Evolutionary conservation across 1,140 invertebrate species (phyloP).

Genomic region (Drosophila tsacasi): DNA sequence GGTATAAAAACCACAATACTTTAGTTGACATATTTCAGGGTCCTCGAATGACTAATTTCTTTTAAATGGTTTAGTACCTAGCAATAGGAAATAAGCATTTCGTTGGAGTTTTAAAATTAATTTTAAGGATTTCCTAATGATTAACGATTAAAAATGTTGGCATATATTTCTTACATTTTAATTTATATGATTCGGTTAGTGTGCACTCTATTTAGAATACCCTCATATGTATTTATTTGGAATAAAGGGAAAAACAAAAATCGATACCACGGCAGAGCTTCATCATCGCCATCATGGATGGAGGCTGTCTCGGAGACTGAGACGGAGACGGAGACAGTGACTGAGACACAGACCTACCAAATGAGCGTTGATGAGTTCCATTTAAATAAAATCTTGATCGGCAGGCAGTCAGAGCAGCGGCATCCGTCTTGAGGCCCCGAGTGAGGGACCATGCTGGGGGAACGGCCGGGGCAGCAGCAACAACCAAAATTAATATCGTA

Average conservation of each 20-base stretch:
- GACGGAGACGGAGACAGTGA: slow-evolving; percentile 8
- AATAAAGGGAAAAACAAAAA: slow-evolving; percentile 44
- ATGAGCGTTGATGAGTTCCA: slow-evolving; percentile 83
- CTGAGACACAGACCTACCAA: slow-evolving; percentile 54
- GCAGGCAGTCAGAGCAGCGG: slow-evolving; percentile 38
- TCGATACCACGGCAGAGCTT: slow-evolving; percentile 52
- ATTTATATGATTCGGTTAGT: neutral
- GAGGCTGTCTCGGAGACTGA: slow-evolving; percentile 7
- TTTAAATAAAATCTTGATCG: slow-evolving; percentile 84
- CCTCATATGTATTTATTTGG: neutral
- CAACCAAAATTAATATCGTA: slow-evolving; percentile 67
- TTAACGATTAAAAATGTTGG: neutral
- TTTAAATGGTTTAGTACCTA: neutral
- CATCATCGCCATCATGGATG: slow-evolving; percentile 56
- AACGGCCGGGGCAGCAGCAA: slow-evolving; percentile 9
- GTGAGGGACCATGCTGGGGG: slow-evolving; percentile 34
- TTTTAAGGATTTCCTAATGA: neutral
- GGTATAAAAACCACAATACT: neutral
- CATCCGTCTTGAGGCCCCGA: slow-evolving; percentile 51
- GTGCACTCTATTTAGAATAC: neutral
- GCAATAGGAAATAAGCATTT: too few species aligned
- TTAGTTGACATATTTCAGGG: neutral
- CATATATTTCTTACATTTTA: neutral
- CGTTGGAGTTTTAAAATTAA: neutral
- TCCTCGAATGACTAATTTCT: neutral